These are phyloP conservation scores for Micoletzkya japonica DNA, from an alignment of 2,888 invertebrate genomes.

Conservation along the genomic window DNA sequence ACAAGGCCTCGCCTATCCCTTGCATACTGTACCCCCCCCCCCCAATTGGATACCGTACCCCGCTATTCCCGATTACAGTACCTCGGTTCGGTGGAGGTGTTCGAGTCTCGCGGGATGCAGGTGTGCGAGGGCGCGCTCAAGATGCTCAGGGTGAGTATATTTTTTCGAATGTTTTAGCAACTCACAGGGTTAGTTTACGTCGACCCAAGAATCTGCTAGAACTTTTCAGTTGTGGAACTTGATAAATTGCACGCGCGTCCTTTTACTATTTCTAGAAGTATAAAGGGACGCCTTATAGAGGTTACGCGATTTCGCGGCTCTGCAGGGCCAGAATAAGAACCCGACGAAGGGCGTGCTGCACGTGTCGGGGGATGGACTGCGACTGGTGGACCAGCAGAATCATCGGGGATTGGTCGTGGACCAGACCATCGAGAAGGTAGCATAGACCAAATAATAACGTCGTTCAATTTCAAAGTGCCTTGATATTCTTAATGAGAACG, in stretches of 20 bases:
- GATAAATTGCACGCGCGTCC: no score
- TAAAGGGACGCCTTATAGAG: no score
- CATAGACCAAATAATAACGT: no score
- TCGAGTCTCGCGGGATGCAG: constrained; percentile 98
- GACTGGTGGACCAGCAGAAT: constrained; percentile 97
- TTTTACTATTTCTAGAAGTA: no score
- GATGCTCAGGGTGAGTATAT: constrained; percentile 83
- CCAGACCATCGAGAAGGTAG: constrained; percentile 95
- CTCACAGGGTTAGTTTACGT: no score
- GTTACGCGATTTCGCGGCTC: constrained; percentile 36
- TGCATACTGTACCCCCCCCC: no score
- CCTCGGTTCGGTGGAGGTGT: constrained; percentile 97
- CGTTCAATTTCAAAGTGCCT: no score
- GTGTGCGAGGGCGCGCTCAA: constrained; percentile 98
- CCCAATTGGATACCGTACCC: no score
- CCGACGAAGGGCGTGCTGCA: constrained; percentile 74
- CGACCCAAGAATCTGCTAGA: neutral
- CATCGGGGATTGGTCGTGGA: constrained; percentile 94
- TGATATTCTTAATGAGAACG: neutral
- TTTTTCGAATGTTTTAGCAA: neutral
- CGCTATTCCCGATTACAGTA: constrained; percentile 73
- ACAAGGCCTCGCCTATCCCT: no score
- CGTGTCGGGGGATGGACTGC: constrained; percentile 79
- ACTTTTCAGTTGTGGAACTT: neutral
- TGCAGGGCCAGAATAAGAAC: constrained; percentile 82